These are phyloP conservation scores for Drosophila bocki DNA, from an alignment of 1,140 invertebrate genomes.

Conservation along the genomic window DNA sequence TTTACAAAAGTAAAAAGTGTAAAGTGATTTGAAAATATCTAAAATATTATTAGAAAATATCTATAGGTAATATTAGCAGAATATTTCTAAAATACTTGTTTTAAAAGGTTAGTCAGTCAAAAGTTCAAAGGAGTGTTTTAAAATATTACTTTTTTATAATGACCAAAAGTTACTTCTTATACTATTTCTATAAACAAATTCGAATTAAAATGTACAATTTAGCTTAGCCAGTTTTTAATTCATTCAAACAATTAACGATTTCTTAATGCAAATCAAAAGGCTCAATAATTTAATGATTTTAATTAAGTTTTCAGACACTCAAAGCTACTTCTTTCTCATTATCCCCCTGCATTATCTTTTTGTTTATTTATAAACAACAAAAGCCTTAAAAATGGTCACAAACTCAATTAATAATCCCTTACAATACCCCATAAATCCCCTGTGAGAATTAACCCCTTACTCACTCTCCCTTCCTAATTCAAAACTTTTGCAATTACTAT, in stretches of 20 bases:
- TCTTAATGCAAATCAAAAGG: too few species aligned
- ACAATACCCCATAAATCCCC: not conserved
- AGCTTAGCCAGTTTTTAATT: too few species aligned
- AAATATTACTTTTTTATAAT: too few species aligned
- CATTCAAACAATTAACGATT: too few species aligned
- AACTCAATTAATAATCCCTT: constrained; percentile 1
- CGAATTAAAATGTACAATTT: too few species aligned
- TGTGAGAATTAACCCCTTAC: not conserved
- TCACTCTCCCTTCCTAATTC: not conserved
- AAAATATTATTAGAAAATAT: not conserved
- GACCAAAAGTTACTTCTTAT: too few species aligned
- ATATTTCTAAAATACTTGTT: too few species aligned
- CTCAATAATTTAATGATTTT: too few species aligned
- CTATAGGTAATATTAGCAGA: too few species aligned
- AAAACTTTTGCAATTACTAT: constrained; percentile 29
- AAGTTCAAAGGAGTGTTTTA: too few species aligned
- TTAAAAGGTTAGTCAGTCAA: too few species aligned
- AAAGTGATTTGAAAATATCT: not conserved
- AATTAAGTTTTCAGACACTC: not conserved
- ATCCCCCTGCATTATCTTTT: not conserved
- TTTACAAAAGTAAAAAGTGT: not conserved
- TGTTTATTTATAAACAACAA: not conserved
- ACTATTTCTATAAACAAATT: too few species aligned
- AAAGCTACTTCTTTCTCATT: not conserved
- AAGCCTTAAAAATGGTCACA: not conserved